A percentile compares a stretch with the other conserved stretches of the same genome.
phyloP scores from a whole-genome alignment of 2,113 vertebrate species.

The Chaetorhynchus papuensis region DNA sequence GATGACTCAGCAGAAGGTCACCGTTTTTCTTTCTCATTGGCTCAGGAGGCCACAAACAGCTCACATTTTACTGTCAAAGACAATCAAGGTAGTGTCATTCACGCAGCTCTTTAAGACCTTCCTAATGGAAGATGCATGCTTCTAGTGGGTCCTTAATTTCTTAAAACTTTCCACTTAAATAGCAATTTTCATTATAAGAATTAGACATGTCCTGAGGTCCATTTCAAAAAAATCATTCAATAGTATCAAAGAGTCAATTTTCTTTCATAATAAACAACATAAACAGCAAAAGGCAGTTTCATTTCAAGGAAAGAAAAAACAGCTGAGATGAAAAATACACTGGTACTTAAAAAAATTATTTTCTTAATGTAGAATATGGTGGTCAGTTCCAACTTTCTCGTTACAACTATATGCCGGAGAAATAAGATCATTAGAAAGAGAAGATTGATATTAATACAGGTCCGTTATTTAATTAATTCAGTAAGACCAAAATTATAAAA shows the following conservation, averaged over 20 bases:
- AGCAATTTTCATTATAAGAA: neutral
- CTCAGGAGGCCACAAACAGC: conserved; percentile 73
- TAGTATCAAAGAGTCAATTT: neutral
- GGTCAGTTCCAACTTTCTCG: neutral
- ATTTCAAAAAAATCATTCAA: neutral
- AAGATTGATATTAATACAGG: neutral
- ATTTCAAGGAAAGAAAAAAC: neutral
- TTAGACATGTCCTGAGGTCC: neutral
- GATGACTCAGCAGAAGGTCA: conserved; percentile 82
- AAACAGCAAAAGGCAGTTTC: neutral
- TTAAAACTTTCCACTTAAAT: neutral
- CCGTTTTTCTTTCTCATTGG: conserved; percentile 83
- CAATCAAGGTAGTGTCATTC: conserved; percentile 80
- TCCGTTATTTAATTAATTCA: neutral
- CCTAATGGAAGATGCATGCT: neutral
- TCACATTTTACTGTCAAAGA: conserved; percentile 86
- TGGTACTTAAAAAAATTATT: neutral
- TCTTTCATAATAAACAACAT: neutral
- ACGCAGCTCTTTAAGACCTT: neutral
- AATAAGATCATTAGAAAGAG: neutral
- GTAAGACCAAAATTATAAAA: neutral
- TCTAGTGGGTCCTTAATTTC: neutral
- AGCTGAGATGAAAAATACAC: neutral
- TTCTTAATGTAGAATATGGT: neutral
- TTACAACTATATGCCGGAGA: neutral